Evolutionary conservation across 2,888 invertebrate species (phyloP).

Genomic region (Drosophila mimetica): DNA sequence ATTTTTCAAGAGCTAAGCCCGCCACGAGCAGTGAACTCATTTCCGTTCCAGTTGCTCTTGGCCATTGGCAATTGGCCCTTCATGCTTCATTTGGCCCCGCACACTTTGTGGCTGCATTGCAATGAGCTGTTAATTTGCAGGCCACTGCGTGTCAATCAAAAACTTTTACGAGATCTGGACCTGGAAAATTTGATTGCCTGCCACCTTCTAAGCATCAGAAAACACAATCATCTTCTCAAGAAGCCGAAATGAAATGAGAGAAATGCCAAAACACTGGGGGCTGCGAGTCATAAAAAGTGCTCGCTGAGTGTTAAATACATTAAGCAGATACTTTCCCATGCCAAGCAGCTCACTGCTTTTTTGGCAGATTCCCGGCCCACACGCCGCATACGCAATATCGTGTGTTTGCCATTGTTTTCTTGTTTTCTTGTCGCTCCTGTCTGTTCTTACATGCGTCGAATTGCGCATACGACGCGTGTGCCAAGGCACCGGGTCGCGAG

Average conservation of each 20-base stretch:
- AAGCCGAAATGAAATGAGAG: constrained; percentile 5
- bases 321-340: constrained; percentile 30
- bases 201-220: constrained; percentile 13
- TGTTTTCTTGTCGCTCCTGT: constrained; percentile 32
- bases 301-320: constrained; percentile 45
- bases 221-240: constrained; percentile 17
- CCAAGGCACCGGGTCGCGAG: constrained; percentile 42
- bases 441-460: constrained; percentile 35
- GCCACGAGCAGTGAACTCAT: constrained; percentile 77
- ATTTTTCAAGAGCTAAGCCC: constrained; percentile 79
- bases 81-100: constrained; percentile 57
- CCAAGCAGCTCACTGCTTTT: not conserved
- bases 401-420: constrained; percentile 43
- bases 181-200: constrained; percentile 32
- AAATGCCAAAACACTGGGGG: constrained; percentile 3
- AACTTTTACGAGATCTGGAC: constrained; percentile 60
- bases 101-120: constrained; percentile 52
- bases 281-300: constrained; percentile 33
- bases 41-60: constrained; percentile 53
- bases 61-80: constrained; percentile 24
- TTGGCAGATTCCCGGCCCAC: constrained; percentile 17
- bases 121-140: constrained; percentile 68
- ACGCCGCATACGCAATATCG: constrained; percentile 51
- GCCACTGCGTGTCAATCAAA: constrained; percentile 62
- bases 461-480: constrained; percentile 60